phyloP scores from a whole-genome alignment of 2,888 invertebrate species.

The Diadegma fenestrale region DNA sequence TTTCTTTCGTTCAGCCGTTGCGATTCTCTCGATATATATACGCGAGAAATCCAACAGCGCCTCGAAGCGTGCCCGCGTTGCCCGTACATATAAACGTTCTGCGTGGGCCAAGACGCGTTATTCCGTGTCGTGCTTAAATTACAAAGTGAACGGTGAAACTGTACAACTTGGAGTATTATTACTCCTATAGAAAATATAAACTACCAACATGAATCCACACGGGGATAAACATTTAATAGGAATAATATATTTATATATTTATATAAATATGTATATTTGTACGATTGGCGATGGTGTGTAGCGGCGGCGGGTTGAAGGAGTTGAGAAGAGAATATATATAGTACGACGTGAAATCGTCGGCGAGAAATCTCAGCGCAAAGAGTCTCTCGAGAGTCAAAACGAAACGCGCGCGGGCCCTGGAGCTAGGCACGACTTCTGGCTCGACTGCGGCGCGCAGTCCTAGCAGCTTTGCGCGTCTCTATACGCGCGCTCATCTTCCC shows the following conservation, averaged over 20 bases:
- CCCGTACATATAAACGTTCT: constrained; percentile 56
- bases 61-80: constrained; percentile 63
- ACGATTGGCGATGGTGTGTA: background rate
- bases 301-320: constrained; percentile 3
- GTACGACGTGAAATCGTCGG: constrained; percentile 51
- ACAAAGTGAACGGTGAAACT: constrained; percentile 64
- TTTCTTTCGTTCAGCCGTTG: background rate
- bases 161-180: constrained; percentile 62
- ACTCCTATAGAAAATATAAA: constrained; percentile 55
- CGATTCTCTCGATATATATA: constrained; percentile 55
- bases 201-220: constrained; percentile 7
- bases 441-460: constrained; percentile 44
- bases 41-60: constrained; percentile 35
- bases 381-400: constrained; percentile 38
- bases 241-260: background rate
- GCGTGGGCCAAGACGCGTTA: constrained; percentile 69
- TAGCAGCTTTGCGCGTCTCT: constrained; percentile 27
- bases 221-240: constrained; percentile 21
- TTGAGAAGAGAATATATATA: background rate
- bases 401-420: constrained; percentile 47
- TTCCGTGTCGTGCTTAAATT: constrained; percentile 69
- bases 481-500: constrained; percentile 41
- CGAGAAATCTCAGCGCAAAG: constrained; percentile 29
- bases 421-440: constrained; percentile 64
- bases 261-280: constrained; percentile 20